phyloP scores from a whole-genome alignment of 1,140 invertebrate genomes.

The Rhizoglyphus robini region DNA sequence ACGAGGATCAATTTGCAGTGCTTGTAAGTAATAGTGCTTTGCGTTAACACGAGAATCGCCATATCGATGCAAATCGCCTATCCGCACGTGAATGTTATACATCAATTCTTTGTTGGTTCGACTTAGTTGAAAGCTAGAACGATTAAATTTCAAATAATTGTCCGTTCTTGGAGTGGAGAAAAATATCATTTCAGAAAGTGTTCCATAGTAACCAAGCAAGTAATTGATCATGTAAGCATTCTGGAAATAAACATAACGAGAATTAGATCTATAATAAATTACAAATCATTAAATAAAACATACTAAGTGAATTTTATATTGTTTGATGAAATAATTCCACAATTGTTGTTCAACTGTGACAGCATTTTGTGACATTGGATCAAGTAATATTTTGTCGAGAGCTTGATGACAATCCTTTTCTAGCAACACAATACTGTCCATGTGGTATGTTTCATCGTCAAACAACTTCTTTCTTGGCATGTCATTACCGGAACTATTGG shows the following conservation, averaged over 20 bases:
- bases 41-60: background rate
- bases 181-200: background rate
- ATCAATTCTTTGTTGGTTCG: constrained; percentile 2
- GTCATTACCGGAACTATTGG: background rate
- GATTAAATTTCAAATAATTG: background rate
- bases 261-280: too few species aligned
- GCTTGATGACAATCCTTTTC: constrained; percentile 5
- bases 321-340: constrained; percentile 10
- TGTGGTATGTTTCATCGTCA: background rate
- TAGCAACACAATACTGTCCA: background rate
- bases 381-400: background rate
- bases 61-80: constrained; percentile 24
- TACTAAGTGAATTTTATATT: background rate
- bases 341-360: constrained; percentile 7
- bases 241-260: too few species aligned
- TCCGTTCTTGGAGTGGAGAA: background rate
- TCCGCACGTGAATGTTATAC: constrained; percentile 22
- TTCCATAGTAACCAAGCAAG: constrained; percentile 15
- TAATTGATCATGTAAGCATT: constrained; percentile 13
- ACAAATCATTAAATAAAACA: too few species aligned
- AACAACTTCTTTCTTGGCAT: background rate
- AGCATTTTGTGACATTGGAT: background rate
- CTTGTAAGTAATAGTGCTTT: constrained; percentile 21
- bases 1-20: constrained; percentile 18
- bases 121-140: background rate